phyloP scores from a whole-genome alignment of 2,888 invertebrate species.

The Sphecodes monilicornis region DNA sequence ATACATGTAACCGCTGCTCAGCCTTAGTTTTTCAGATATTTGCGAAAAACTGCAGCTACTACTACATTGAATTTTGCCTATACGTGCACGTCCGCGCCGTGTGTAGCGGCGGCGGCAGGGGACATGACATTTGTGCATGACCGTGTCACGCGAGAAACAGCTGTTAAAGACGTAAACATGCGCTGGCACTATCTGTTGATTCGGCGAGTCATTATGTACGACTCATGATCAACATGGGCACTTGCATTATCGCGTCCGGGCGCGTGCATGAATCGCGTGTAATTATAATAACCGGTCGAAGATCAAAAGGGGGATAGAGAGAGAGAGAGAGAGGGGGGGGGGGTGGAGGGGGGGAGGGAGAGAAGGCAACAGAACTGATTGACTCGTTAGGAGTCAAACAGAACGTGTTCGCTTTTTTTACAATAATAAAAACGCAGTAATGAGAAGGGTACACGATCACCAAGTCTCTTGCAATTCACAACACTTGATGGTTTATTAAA shows the following conservation, averaged over 20 bases:
- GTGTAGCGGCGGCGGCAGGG: slow-evolving; percentile 22
- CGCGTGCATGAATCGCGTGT: slow-evolving; percentile 29
- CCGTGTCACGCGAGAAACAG: slow-evolving; percentile 62
- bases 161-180: slow-evolving; percentile 60
- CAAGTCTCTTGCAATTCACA: slow-evolving; percentile 7
- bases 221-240: slow-evolving; percentile 27
- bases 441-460: background rate
- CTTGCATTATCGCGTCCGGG: slow-evolving; percentile 37
- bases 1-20: too few relatives aligned
- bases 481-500: slow-evolving; percentile 29
- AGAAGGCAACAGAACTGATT: background rate
- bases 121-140: slow-evolving; percentile 38
- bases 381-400: slow-evolving; percentile 25
- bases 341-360: background rate
- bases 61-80: too few relatives aligned
- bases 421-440: slow-evolving; percentile 22
- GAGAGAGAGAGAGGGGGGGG: background rate
- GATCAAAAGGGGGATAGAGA: background rate
- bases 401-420: slow-evolving; percentile 1
- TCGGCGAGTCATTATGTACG: slow-evolving; percentile 58
- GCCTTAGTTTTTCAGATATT: too few relatives aligned
- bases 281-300: background rate
- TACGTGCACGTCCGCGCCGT: too few relatives aligned
- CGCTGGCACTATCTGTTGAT: slow-evolving; percentile 62
- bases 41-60: too few relatives aligned